Conservation (phyloP, 2,888 invertebrate species). For the Polymixis lichenea region DNA sequence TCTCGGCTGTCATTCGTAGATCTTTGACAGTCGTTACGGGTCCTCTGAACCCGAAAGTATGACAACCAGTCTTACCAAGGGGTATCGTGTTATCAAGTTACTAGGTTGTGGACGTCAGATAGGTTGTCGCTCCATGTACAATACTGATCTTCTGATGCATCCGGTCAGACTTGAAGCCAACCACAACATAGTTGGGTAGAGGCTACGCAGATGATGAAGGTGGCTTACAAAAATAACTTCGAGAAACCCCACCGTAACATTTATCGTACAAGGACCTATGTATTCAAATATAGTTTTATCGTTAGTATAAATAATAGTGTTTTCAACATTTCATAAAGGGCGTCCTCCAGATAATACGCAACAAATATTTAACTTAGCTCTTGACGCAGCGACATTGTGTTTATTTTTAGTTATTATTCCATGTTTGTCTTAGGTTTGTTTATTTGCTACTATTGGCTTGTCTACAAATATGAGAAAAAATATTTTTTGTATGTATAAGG, state of each 20-base stretch:
- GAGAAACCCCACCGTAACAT: constrained; percentile 7
- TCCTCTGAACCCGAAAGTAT: no score
- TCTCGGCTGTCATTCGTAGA: no score
- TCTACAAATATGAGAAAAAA: neutral
- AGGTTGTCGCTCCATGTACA: no score
- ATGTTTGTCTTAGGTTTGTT: neutral
- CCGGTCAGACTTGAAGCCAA: no score
- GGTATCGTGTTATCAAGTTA: no score
- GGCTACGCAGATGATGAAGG: no score
- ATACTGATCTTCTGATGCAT: no score
- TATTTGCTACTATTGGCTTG: neutral
- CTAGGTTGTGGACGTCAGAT: no score
- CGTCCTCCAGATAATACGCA: constrained; percentile 1
- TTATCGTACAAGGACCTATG: constrained; percentile 14
- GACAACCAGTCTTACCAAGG: no score
- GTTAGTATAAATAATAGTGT: constrained; percentile 21
- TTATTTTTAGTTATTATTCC: constrained; percentile 8
- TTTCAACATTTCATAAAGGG: constrained; percentile 4
- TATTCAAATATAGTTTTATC: constrained; percentile 5
- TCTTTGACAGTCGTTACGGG: no score
- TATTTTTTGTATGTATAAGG: no score
- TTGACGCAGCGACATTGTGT: neutral
- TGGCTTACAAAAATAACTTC: neutral
- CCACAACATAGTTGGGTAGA: no score
- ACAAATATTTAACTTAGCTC: constrained; percentile 9